Evolutionary conservation across 2,113 vertebrate species (phyloP).

Genomic region (Eurystomus gularis): DNA sequence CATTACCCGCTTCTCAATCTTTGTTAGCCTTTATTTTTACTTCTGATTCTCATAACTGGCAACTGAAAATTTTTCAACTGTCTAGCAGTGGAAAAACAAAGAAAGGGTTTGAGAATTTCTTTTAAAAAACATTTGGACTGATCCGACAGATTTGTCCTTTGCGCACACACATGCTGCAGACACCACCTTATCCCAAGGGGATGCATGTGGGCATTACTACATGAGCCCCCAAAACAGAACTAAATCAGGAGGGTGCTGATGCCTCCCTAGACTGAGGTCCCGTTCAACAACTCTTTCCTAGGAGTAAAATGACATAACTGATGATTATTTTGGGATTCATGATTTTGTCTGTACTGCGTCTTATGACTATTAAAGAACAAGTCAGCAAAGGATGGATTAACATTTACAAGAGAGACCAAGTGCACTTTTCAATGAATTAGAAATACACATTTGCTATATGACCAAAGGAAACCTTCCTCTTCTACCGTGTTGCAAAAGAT

Average conservation of each 20-base stretch:
- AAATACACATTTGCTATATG: not conserved
- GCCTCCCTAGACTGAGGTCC: not conserved
- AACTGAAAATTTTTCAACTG: not conserved
- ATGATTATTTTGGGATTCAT: not conserved
- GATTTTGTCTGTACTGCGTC: not conserved
- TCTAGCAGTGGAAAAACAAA: not conserved
- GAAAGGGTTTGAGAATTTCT: not conserved
- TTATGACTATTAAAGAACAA: not conserved
- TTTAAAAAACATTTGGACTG: not conserved
- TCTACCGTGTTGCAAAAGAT: not conserved
- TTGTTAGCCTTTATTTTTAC: not conserved
- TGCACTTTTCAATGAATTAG: not conserved
- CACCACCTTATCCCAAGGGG: fast-evolving
- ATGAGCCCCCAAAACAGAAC: not conserved
- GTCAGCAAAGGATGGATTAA: not conserved
- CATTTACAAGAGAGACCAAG: not conserved
- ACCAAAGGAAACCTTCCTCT: not conserved
- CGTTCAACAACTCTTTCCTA: not conserved
- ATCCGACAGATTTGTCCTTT: not conserved
- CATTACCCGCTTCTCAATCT: not conserved
- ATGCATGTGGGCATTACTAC: not conserved
- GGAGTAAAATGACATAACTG: not conserved
- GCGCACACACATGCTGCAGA: not conserved
- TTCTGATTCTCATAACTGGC: not conserved
- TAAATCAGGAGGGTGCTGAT: not conserved